These are phyloP conservation scores for Oasisia sp. DNA, from an alignment of 2,888 invertebrate species.

Conservation along the genomic window DNA sequence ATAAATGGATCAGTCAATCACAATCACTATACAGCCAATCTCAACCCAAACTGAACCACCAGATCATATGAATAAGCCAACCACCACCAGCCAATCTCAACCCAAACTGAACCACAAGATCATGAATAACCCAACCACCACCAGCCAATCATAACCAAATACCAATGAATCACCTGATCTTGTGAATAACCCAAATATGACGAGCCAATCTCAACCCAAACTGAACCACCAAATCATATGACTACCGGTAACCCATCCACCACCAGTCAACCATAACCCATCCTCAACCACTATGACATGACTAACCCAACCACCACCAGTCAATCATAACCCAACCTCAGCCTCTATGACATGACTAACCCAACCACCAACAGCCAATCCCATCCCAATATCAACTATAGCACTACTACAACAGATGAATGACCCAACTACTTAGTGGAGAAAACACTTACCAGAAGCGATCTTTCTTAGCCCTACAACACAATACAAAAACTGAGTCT, in stretches of 20 bases:
- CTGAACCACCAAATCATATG: too few species aligned
- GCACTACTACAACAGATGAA: too few species aligned
- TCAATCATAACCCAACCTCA: neutral
- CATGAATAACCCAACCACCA: neutral
- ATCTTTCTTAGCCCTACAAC: slow-evolving; percentile 17
- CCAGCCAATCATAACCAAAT: neutral
- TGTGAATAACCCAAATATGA: neutral
- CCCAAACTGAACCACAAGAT: too few species aligned
- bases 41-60: neutral
- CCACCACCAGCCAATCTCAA: neutral
- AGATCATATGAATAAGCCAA: neutral
- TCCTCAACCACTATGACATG: neutral
- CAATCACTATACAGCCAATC: neutral
- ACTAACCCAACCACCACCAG: neutral
- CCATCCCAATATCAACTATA: too few species aligned
- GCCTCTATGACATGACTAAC: neutral
- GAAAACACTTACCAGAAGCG: slow-evolving; percentile 9
- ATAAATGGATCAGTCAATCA: neutral
- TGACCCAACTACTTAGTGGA: neutral
- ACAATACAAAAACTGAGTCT: neutral
- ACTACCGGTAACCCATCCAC: too few species aligned
- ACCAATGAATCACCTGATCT: too few species aligned
- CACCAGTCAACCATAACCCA: neutral
- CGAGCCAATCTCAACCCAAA: too few species aligned
- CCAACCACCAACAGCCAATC: neutral